Conservation (phyloP, 2,797 vertebrate species). For the Pterois miles region DNA sequence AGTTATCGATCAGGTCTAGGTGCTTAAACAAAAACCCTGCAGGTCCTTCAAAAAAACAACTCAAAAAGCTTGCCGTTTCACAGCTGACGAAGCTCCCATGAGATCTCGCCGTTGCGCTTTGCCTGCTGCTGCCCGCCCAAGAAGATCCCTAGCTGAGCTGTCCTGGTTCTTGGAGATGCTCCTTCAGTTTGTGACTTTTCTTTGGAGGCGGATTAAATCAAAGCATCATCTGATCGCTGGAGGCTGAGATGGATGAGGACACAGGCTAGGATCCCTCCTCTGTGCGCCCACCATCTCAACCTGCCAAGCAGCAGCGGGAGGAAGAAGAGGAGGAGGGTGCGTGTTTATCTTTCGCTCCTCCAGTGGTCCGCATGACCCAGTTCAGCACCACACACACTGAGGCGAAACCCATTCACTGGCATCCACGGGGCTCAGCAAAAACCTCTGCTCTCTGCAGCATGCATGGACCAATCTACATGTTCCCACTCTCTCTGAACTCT, state of each 20-base stretch:
- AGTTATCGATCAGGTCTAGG: slow-evolving; percentile 15
- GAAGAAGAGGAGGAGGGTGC: slow-evolving; percentile 37
- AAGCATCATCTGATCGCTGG: slow-evolving; percentile 50
- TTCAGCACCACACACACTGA: slow-evolving; percentile 61
- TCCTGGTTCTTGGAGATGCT: slow-evolving; percentile 35
- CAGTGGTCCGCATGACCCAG: slow-evolving; percentile 76
- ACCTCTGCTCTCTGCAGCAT: slow-evolving; percentile 38
- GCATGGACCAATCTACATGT: slow-evolving; percentile 34
- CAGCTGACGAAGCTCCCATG: neutral
- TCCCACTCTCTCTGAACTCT: slow-evolving; percentile 14
- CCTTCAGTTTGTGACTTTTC: slow-evolving; percentile 43
- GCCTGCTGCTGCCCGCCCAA: neutral
- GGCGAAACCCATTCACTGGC: slow-evolving; percentile 65
- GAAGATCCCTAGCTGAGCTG: slow-evolving; percentile 8
- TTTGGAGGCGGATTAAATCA: slow-evolving; percentile 50
- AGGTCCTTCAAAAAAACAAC: neutral
- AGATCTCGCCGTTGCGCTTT: slow-evolving; percentile 22
- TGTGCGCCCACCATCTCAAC: slow-evolving; percentile 67
- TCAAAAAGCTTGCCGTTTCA: neutral
- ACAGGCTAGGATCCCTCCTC: slow-evolving; percentile 58
- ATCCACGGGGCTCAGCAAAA: slow-evolving; percentile 26
- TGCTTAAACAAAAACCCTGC: neutral
- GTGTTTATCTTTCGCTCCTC: slow-evolving; percentile 74
- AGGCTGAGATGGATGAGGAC: slow-evolving; percentile 44
- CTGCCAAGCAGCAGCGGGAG: slow-evolving; percentile 58